Base-by-base conservation (phyloP, 2,797 vertebrate genomes). In the Mycteria americana region DNA sequence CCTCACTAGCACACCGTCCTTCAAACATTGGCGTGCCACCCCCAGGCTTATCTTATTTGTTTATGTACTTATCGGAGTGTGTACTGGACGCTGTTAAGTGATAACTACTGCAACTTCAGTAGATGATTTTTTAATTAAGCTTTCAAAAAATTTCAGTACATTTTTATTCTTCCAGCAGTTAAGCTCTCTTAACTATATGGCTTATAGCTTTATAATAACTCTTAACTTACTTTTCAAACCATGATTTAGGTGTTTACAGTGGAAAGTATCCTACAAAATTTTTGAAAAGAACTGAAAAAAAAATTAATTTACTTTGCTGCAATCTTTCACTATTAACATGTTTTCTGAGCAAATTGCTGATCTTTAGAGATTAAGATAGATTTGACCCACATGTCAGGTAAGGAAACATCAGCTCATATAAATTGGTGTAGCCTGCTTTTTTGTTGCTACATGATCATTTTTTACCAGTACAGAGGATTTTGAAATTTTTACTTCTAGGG, bases 21-120 rank as follows among this genome's bases (percentile, higher is more conserved):
- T 77, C 59, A 67, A 43, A 37, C 2, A 19, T 1, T 0, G 0
- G 13, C 0, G 2, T 84, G 28, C 19, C 17, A 18, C 19, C 11
- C 19, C 37, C 17, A 30, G 31, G 28, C 57, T 54, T 56, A 12
- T 50, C 51, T 60, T 7, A 18, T 43, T 45, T 60, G 8, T 82
- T 82, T 27, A 33, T 57, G 10, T 39, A 25, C 22, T 54, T 48
- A 19, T 15, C 54, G 72, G 33, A 31, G n/a, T 62, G 12, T 50
- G 22, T 70, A 69, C 41, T 89, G 41, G 15, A 43, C 62, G 25
- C 33, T 46, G 23, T 27, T 73, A 43, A 41, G 18, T 39, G 30
- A 8, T 48, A 75, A 62, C 13, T 51, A 19, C 21, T 50, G 64
- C 13, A 57, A 12, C 27, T 74, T 88, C 41, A 62, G n/a, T 14